Percentiles rank a stretch among this genome's conserved stretches.
Evolutionary conservation across 2,113 vertebrate genomes (phyloP).

Genomic region (Bos taurus): ARS-UCD2.0 NC_037330.1:92532501-92533000

Average conservation of each 20-base stretch:
- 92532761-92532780: rapidly evolving
- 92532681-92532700: background rate
- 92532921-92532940: background rate
- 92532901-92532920: background rate
- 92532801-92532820: background rate
- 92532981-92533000: background rate
- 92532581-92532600: background rate
- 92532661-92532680: background rate
- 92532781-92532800: background rate
- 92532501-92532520: background rate
- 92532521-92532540: background rate
- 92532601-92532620: background rate
- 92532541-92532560: background rate
- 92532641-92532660: background rate
- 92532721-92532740: background rate
- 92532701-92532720: background rate
- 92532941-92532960: background rate
- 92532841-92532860: background rate
- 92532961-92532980: background rate
- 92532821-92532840: background rate
- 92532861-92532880: background rate
- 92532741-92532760: background rate
- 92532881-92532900: background rate
- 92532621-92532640: background rate
- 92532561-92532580: background rate